Conservation (phyloP, 2,113 vertebrate genomes). For the Anthoscopus minutus region DNA sequence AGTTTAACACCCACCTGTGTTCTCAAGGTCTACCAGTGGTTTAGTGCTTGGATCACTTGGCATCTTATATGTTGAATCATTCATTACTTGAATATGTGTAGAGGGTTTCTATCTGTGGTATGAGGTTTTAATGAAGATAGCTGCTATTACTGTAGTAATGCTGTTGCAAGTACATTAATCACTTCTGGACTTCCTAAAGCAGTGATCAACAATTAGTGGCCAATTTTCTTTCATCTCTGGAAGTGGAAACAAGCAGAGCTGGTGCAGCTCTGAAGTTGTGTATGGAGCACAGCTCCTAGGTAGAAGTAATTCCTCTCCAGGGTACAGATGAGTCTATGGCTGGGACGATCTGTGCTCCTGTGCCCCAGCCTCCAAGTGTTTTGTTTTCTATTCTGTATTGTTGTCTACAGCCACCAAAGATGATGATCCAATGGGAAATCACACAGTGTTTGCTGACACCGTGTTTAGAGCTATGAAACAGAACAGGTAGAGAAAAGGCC, state of each 20-base stretch:
- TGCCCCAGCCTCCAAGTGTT: not conserved
- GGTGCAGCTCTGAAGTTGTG: not conserved
- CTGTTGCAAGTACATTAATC: not conserved
- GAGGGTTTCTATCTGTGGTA: not conserved
- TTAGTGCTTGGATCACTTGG: not conserved
- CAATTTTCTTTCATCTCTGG: not conserved
- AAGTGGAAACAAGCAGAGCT: not conserved
- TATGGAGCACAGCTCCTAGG: not conserved
- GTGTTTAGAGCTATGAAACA: not conserved
- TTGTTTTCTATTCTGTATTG: not conserved
- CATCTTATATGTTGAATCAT: not conserved
- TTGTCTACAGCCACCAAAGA: not conserved
- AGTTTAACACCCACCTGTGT: not conserved
- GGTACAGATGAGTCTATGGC: not conserved
- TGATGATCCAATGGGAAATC: not conserved
- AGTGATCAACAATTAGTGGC: not conserved
- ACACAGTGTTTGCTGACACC: accelerated
- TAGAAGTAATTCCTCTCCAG: not conserved
- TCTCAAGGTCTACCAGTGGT: not conserved
- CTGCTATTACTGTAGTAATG: not conserved
- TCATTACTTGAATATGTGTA: not conserved
- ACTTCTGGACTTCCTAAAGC: not conserved
- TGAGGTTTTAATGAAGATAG: not conserved
- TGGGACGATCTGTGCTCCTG: accelerated
- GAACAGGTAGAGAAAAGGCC: not conserved